Conservation (phyloP, 2,888 invertebrate species). For the Torymus tubicola region DNA sequence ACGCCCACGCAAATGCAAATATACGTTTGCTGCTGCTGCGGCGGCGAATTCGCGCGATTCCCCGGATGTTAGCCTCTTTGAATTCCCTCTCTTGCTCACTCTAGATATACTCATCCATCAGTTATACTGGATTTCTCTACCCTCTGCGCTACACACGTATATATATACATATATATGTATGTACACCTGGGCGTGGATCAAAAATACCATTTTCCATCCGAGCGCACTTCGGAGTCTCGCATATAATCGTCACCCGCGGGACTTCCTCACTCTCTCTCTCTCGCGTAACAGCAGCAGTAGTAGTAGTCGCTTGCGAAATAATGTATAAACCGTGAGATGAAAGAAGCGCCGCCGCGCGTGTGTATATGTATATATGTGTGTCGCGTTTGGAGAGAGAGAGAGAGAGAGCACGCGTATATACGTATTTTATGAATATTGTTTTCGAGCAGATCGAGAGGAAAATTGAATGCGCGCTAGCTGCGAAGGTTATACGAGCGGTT, state of each 20-base stretch:
- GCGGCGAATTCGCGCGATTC: neutral
- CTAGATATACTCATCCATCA: constrained; percentile 34
- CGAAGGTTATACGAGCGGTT: too few species aligned
- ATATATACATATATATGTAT: neutral
- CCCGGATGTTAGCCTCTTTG: constrained; percentile 1
- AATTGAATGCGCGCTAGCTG: constrained; percentile 12
- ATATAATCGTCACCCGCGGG: constrained; percentile 48
- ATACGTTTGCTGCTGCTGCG: neutral
- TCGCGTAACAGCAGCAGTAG: too few species aligned
- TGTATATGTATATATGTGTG: too few species aligned
- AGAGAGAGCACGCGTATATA: neutral
- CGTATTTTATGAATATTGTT: constrained; percentile 26
- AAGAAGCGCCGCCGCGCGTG: constrained; percentile 7
- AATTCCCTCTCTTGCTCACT: neutral
- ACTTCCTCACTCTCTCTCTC: constrained; percentile 1
- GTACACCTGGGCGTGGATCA: constrained; percentile 56
- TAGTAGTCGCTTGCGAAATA: constrained; percentile 14
- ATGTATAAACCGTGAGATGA: constrained; percentile 31
- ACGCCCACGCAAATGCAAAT: too few species aligned
- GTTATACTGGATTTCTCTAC: constrained; percentile 20
- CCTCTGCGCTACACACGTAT: neutral
- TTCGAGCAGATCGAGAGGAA: constrained; percentile 24
- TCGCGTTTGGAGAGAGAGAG: neutral
- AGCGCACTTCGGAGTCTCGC: constrained; percentile 58
- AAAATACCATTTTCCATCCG: constrained; percentile 65